phyloP scores from a whole-genome alignment of 1,140 invertebrate genomes.

The Monochamus saltuarius region DNA sequence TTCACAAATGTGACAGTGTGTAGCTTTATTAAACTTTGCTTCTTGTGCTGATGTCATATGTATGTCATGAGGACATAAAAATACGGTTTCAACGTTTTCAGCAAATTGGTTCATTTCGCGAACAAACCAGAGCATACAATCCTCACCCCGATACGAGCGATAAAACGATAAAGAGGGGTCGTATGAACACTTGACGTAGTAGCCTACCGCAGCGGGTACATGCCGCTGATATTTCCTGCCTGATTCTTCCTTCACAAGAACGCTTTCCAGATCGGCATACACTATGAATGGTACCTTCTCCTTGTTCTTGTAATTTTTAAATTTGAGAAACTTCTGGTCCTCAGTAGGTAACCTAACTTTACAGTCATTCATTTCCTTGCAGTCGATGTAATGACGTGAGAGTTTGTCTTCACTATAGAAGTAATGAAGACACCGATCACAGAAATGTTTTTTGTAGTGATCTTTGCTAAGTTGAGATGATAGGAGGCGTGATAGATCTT shows the following conservation, averaged over 20 bases:
- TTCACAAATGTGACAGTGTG: conserved; percentile 15
- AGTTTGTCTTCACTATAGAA: conserved; percentile 31
- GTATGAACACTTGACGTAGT: conserved; percentile 17
- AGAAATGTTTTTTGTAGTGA: conserved; percentile 37
- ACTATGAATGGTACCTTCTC: conserved; percentile 41
- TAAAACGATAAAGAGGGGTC: conserved; percentile 35
- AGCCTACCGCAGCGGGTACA: conserved; percentile 33
- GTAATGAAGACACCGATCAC: conserved; percentile 41
- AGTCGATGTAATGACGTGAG: conserved; percentile 26
- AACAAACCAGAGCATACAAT: conserved; percentile 38
- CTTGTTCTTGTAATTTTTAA: conserved; percentile 37
- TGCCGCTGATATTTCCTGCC: conserved; percentile 40
- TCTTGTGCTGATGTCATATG: conserved; percentile 1
- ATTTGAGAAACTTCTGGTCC: conserved; percentile 28
- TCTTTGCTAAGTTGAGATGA: conserved; percentile 34
- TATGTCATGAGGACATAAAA: conserved; percentile 29
- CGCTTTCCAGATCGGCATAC: conserved; percentile 40
- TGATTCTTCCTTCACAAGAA: neutral
- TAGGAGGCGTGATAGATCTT: conserved; percentile 39
- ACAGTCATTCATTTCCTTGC: conserved; percentile 12
- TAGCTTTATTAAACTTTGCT: conserved; percentile 2
- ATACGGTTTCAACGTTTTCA: conserved; percentile 36
- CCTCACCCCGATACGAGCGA: conserved; percentile 24
- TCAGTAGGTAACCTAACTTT: neutral
- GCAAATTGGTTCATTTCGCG: conserved; percentile 22